Percentiles rank a stretch among this genome's conserved stretches.
Conservation (phyloP, 1,140 invertebrate species). For the Hypothenemus hampei region DNA sequence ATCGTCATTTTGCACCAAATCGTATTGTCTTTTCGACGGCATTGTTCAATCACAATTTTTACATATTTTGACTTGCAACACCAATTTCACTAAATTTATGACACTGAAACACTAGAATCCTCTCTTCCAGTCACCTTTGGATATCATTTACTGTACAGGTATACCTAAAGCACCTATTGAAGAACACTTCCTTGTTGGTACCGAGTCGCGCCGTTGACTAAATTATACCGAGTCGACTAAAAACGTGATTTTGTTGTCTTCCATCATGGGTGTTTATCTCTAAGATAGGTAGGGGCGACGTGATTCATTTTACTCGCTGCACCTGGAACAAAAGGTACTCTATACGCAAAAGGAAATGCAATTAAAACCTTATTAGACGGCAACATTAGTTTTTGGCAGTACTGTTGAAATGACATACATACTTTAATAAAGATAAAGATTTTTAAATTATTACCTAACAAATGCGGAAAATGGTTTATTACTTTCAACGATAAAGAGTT, state of each 20-base stretch:
- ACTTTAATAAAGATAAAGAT: too few species aligned
- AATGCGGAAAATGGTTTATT: too few species aligned
- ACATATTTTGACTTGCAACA: neutral
- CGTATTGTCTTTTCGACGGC: constrained; percentile 86
- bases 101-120: too few species aligned
- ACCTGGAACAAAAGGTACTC: constrained; percentile 18
- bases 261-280: constrained; percentile 13
- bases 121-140: too few species aligned
- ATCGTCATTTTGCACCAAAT: constrained; percentile 91
- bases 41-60: constrained; percentile 54
- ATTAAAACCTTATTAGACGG: too few species aligned
- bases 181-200: constrained; percentile 17
- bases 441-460: too few species aligned
- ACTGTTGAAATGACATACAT: too few species aligned
- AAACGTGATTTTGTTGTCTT: constrained; percentile 16
- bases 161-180: too few species aligned
- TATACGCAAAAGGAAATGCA: too few species aligned
- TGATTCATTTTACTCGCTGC: constrained; percentile 17
- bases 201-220: constrained; percentile 6
- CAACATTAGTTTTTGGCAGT: too few species aligned
- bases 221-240: constrained; percentile 15
- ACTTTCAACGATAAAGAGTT: too few species aligned
- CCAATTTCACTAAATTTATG: neutral
- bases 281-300: constrained; percentile 9
- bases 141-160: too few species aligned